Percentiles rank a stretch among this genome's conserved stretches.
phyloP scores from a whole-genome alignment of 2,888 invertebrate species.

The Ypsolopha sequella region DNA sequence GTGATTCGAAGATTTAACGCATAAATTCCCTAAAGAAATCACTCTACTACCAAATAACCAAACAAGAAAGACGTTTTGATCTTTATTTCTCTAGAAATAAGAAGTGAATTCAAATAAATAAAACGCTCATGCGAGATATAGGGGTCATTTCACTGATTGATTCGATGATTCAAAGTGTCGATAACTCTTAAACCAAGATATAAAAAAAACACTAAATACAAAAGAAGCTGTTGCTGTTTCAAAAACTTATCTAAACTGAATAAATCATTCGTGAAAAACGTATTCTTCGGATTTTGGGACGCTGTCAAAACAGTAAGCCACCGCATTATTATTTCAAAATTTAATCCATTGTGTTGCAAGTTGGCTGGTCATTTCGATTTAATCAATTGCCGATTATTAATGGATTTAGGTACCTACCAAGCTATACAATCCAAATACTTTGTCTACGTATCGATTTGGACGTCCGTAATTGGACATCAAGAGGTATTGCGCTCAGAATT shows the following conservation, averaged over 20 bases:
- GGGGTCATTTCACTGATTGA: constrained; percentile 1
- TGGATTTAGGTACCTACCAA: constrained; percentile 18
- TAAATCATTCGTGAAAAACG: constrained; percentile 33
- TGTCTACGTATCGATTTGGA: constrained; percentile 18
- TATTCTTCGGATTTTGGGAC: constrained; percentile 10
- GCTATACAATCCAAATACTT: constrained; percentile 15
- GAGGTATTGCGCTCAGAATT: constrained; percentile 16
- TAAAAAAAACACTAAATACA: neutral
- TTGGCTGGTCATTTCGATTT: constrained; percentile 32
- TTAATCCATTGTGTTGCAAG: constrained; percentile 31
- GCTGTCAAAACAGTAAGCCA: constrained; percentile 31
- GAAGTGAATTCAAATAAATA: neutral
- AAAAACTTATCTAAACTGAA: constrained; percentile 20
- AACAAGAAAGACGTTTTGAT: too few relatives aligned
- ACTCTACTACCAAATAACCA: neutral
- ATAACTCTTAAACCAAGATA: neutral
- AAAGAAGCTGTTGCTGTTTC: constrained; percentile 10
- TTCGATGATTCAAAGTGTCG: neutral
- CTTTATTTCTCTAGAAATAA: neutral
- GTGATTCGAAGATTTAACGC: constrained; percentile 5
- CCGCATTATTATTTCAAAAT: constrained; percentile 30
- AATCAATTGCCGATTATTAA: constrained; percentile 45
- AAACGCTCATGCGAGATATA: neutral
- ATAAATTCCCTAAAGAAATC: neutral
- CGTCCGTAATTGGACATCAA: constrained; percentile 26